These are phyloP conservation scores for Bruchidius siliquastri DNA, from an alignment of 2,888 invertebrate species.

Conservation along the genomic window DNA sequence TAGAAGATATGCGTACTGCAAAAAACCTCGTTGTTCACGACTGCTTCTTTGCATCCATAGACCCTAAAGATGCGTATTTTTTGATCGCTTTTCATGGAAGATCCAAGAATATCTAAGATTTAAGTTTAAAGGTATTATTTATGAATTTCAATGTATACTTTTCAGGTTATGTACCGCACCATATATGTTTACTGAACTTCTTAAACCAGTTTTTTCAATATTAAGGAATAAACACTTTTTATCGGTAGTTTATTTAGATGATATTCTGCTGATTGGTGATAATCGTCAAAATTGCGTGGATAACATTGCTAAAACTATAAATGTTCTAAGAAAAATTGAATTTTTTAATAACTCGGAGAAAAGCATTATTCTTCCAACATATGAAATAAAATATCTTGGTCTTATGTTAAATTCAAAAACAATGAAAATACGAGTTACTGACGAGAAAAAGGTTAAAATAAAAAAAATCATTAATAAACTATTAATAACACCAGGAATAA, in stretches of 20 bases:
- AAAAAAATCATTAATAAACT: neutral
- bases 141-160: neutral
- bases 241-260: slow-evolving; percentile 8
- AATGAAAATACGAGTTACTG: neutral
- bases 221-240: neutral
- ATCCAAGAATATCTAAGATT: no score
- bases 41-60: no score
- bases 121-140: no score
- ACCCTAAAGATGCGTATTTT: no score
- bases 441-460: neutral
- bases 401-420: slow-evolving; percentile 5
- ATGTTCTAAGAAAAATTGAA: neutral
- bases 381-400: slow-evolving; percentile 5
- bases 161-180: neutral
- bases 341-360: neutral
- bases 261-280: slow-evolving; percentile 3
- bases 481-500: neutral
- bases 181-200: slow-evolving; percentile 2
- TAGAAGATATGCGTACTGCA: no score
- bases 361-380: slow-evolving; percentile 7
- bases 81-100: no score
- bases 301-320: slow-evolving; percentile 1
- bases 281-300: neutral
- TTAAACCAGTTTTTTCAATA: slow-evolving; percentile 3
- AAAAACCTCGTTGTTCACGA: no score